A percentile compares a stretch with the other conserved stretches of the same genome.
These are phyloP conservation scores for Oikopleura vanhoeffeni DNA, from an alignment of 23 tunicate genomes.

Conservation along the genomic window DNA sequence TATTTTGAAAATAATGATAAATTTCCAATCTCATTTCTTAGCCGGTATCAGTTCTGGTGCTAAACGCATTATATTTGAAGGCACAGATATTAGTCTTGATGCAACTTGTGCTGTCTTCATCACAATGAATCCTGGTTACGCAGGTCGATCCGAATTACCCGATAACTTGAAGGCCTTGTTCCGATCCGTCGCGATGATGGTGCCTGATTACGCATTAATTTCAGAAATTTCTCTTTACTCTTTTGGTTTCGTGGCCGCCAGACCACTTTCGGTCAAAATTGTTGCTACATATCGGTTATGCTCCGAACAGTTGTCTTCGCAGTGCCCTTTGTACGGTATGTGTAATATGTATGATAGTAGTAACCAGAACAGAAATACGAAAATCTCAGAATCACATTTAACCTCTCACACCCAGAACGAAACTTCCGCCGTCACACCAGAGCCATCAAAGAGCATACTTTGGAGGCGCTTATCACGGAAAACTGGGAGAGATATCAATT, in stretches of 20 bases:
- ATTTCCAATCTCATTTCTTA: too few relatives aligned
- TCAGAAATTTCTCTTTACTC: conserved; percentile 95
- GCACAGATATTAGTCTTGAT: conserved; percentile 84
- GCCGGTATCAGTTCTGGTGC: conserved; percentile 75
- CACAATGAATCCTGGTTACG: conserved; percentile 99
- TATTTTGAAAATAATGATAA: too few relatives aligned
- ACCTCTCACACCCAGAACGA: too few relatives aligned
- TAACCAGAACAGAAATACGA: too few relatives aligned
- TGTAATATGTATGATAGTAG: too few relatives aligned
- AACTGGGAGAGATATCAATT: too few relatives aligned
- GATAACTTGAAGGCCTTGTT: conserved; percentile 89
- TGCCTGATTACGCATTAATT: conserved; percentile 93
- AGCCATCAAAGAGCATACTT: too few relatives aligned
- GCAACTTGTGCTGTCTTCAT: conserved; percentile 93
- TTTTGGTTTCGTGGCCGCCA: conserved; percentile 90
- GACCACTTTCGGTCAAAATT: conserved; percentile 89
- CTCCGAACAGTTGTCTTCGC: conserved; percentile 88
- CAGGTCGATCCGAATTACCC: conserved; percentile 92
- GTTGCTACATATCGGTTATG: conserved; percentile 94
- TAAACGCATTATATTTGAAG: conserved; percentile 74
- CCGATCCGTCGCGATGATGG: conserved; percentile 99
- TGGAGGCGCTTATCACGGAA: too few relatives aligned
- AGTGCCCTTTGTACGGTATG: too few relatives aligned
- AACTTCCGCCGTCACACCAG: too few relatives aligned
- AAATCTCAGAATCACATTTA: too few relatives aligned